Percentiles rank a stretch among this genome's conserved stretches.
Evolutionary conservation across 2,888 invertebrate species (phyloP).

Genomic region (Liodrosophila aerea): DNA sequence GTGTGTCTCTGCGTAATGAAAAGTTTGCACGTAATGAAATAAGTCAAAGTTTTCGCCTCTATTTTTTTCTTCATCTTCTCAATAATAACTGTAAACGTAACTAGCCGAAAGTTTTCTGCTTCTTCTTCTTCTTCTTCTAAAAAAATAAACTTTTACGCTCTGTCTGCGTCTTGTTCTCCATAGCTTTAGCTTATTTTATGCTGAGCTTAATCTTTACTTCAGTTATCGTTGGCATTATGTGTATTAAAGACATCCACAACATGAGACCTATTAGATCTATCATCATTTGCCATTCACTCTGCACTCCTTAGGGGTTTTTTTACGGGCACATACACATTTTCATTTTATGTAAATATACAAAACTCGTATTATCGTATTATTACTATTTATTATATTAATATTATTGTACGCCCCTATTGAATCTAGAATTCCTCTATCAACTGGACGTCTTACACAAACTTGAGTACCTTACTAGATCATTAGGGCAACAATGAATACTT

Average conservation of each 20-base stretch:
- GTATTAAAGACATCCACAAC: conserved; percentile 12
- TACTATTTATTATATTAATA: too few relatives aligned
- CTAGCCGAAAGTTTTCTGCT: conserved; percentile 60
- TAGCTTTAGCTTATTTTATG: conserved; percentile 5
- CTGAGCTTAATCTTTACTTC: not conserved
- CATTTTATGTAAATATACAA: too few relatives aligned
- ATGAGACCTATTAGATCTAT: too few relatives aligned
- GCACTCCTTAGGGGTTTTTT: too few relatives aligned
- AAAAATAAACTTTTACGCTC: not conserved
- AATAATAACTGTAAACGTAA: conserved; percentile 75
- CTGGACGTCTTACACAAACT: too few relatives aligned
- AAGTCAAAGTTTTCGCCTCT: conserved; percentile 74
- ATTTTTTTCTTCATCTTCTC: too few relatives aligned
- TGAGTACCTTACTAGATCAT: too few relatives aligned
- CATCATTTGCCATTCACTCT: conserved; percentile 43
- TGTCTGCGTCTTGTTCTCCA: not conserved
- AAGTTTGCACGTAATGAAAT: conserved; percentile 73
- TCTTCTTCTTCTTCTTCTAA: conserved; percentile 8
- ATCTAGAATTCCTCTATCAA: too few relatives aligned
- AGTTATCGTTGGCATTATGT: conserved; percentile 45
- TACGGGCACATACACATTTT: too few relatives aligned
- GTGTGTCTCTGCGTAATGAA: conserved; percentile 55
- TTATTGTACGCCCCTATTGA: too few relatives aligned
- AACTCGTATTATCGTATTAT: too few relatives aligned
- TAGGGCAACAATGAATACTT: too few relatives aligned